These are phyloP conservation scores for Porphyrio hochstetteri DNA, from an alignment of 2,113 vertebrate species.

Conservation along the genomic window DNA sequence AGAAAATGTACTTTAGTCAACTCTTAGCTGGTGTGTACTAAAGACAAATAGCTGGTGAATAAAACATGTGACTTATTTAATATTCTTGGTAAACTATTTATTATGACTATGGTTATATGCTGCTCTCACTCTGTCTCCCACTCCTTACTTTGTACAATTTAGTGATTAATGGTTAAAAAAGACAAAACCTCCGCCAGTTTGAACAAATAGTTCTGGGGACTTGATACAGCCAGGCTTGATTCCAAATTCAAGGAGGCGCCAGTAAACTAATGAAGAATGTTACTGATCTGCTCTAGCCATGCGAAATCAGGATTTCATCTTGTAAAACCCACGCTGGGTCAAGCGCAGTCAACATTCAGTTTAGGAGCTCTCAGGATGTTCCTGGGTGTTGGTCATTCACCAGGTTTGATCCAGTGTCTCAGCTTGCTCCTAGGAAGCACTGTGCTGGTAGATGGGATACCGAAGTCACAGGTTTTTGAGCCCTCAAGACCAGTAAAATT, in stretches of 20 bases:
- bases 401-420: background rate
- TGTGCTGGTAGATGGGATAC: background rate
- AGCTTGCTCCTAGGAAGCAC: background rate
- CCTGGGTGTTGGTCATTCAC: background rate
- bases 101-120: slow-evolving; percentile 33
- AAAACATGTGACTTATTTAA: slow-evolving; percentile 28
- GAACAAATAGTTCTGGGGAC: slow-evolving; percentile 64
- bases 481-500: background rate
- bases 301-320: background rate
- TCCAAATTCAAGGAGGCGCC: slow-evolving; percentile 46
- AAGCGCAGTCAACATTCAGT: background rate
- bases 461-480: background rate
- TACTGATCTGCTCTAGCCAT: slow-evolving; percentile 14
- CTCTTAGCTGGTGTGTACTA: slow-evolving; percentile 9
- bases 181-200: slow-evolving; percentile 28
- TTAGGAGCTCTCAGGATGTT: background rate
- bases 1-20: slow-evolving; percentile 23
- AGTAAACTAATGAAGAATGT: slow-evolving; percentile 16
- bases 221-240: background rate
- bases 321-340: background rate
- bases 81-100: slow-evolving; percentile 45
- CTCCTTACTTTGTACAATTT: slow-evolving; percentile 37
- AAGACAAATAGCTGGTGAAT: slow-evolving; percentile 47
- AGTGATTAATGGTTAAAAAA: slow-evolving; percentile 57
- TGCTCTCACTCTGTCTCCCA: background rate